A percentile compares a stretch with the other conserved stretches of the same genome.
These are phyloP conservation scores for Pteropus rufus DNA, from an alignment of 2,797 vertebrate genomes.

Conservation along the genomic window DNA sequence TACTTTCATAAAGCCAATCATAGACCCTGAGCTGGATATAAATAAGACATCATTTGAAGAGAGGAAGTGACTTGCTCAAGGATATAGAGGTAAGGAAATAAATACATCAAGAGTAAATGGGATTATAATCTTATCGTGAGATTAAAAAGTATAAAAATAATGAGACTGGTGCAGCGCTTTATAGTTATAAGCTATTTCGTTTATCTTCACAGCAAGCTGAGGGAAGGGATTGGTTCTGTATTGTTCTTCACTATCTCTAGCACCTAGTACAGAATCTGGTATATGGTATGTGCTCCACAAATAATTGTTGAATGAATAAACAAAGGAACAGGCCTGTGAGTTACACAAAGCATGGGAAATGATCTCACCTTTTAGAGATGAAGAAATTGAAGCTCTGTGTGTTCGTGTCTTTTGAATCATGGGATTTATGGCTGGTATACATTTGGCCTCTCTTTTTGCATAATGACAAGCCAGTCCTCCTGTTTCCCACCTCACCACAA, in stretches of 20 bases:
- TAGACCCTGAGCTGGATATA: neutral
- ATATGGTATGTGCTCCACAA: neutral
- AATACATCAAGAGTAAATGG: slow-evolving; percentile 15
- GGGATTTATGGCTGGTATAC: neutral
- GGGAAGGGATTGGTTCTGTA: neutral
- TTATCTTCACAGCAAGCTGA: neutral
- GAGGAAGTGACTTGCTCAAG: slow-evolving; percentile 1
- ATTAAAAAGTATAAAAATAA: neutral
- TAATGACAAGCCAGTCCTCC: neutral
- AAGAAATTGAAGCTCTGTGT: neutral
- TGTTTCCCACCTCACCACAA: neutral
- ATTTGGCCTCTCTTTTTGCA: neutral
- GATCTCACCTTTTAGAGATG: neutral
- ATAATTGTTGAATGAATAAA: neutral
- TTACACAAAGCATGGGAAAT: neutral
- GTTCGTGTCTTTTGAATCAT: slow-evolving; percentile 27
- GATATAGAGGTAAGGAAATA: neutral
- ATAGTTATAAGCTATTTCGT: neutral
- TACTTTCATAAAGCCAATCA: neutral
- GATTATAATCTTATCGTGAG: neutral
- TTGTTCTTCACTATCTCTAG: neutral
- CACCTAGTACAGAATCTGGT: neutral
- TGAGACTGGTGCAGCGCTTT: neutral
- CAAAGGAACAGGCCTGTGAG: neutral
- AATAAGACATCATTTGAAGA: neutral